Percentiles rank a stretch among this genome's conserved stretches.
Conservation (phyloP, 2,113 vertebrate species). For the Percopsis transmontana region DNA sequence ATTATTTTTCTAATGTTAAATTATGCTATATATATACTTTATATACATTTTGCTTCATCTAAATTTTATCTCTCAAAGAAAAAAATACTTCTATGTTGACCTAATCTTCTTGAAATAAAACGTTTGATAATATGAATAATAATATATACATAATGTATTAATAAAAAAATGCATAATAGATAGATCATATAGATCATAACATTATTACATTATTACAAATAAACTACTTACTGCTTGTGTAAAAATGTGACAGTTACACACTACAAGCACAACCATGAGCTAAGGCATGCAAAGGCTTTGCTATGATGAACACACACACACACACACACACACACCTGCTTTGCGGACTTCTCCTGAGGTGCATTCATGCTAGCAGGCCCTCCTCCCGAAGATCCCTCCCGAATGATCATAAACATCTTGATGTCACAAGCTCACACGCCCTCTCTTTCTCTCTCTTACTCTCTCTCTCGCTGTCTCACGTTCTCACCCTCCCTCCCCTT, state of each 20-base stretch:
- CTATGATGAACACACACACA: conserved; percentile 1
- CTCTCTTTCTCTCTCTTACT: conserved; percentile 40
- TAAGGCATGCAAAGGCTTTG: not conserved
- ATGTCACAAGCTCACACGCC: conserved; percentile 45
- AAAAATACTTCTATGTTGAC: too few species aligned
- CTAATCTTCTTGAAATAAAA: too few species aligned
- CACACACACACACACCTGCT: conserved; percentile 70
- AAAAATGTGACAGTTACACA: not conserved
- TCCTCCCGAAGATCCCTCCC: conserved; percentile 66
- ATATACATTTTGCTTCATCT: too few species aligned
- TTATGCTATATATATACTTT: too few species aligned
- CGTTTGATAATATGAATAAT: too few species aligned
- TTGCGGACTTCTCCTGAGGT: conserved; percentile 66
- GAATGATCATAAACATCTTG: conserved; percentile 82
- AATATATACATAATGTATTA: too few species aligned
- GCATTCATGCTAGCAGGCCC: conserved; percentile 51
- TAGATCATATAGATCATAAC: too few species aligned
- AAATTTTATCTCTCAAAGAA: too few species aligned
- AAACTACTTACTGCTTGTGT: not conserved
- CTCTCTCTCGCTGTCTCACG: conserved; percentile 12
- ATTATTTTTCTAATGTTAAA: too few species aligned
- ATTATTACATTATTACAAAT: too few species aligned
- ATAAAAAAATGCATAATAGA: too few species aligned
- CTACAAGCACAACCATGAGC: not conserved
- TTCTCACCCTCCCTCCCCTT: conserved; percentile 46